Evolutionary conservation across 2,797 vertebrate species (phyloP).

Genomic region (Lepilemur septentrionalis): DNA sequence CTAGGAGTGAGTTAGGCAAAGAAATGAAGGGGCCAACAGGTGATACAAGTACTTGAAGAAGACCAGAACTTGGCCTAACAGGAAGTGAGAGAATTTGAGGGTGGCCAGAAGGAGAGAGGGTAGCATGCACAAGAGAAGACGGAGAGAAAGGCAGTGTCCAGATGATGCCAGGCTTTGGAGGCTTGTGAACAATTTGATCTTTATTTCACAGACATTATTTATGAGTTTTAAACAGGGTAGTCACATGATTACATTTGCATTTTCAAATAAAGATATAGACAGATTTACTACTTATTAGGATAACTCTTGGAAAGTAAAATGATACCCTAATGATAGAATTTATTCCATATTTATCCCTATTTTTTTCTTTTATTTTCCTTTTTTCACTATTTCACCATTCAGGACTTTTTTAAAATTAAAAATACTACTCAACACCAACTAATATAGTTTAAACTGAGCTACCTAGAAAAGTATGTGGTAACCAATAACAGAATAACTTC

Average conservation of each 20-base stretch:
- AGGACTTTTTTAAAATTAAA: slow-evolving; percentile 40
- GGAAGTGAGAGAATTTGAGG: background rate
- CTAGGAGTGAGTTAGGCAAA: background rate
- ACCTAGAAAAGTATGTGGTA: background rate
- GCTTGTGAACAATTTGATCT: background rate
- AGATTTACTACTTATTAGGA: background rate
- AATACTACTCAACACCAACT: background rate
- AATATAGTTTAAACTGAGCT: background rate
- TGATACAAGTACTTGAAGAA: background rate
- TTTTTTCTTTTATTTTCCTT: slow-evolving; percentile 50
- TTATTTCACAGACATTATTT: background rate
- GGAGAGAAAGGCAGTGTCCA: background rate
- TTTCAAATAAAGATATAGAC: background rate
- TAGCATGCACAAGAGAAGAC: background rate
- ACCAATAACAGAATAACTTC: background rate
- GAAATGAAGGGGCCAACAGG: background rate
- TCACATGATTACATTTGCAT: background rate
- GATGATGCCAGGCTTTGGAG: background rate
- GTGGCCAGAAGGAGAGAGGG: background rate
- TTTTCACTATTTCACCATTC: background rate
- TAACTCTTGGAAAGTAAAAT: slow-evolving; percentile 19
- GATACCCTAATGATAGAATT: background rate
- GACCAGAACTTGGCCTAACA: background rate
- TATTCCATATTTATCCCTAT: background rate
- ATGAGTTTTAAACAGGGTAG: background rate